phyloP scores from a whole-genome alignment of 1,140 invertebrate species.

The Rhagoletis pomonella region DNA sequence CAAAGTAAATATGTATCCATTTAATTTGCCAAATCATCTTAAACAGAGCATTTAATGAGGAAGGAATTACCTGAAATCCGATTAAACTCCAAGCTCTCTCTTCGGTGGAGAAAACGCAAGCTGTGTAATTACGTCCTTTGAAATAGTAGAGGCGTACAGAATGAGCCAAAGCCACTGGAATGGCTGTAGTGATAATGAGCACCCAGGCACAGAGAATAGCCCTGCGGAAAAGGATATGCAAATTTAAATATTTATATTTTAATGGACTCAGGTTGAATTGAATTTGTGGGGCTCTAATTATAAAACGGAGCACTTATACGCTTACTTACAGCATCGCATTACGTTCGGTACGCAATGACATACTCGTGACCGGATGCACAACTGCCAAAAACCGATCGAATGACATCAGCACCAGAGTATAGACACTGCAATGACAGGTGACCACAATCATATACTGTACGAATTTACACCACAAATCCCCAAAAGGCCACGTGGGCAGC shows the following conservation, averaged over 20 bases:
- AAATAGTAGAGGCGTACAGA: conserved; percentile 83
- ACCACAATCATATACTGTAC: conserved; percentile 91
- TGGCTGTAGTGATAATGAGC: conserved; percentile 84
- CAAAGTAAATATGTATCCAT: neutral
- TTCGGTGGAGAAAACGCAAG: conserved; percentile 80
- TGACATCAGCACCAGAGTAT: conserved; percentile 86
- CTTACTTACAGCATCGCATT: conserved; percentile 80
- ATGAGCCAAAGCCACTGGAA: conserved; percentile 86
- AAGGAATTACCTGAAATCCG: conserved; percentile 78
- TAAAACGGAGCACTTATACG: neutral
- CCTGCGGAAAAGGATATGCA: conserved; percentile 69
- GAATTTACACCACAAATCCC: conserved; percentile 92
- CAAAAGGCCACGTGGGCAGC: conserved; percentile 92
- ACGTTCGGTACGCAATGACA: conserved; percentile 89
- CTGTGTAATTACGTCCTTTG: conserved; percentile 78
- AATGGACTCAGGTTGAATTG: neutral
- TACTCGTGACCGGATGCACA: conserved; percentile 93
- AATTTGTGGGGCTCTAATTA: neutral
- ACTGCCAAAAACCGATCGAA: conserved; percentile 96
- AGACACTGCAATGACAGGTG: conserved; percentile 87
- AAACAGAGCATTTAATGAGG: neutral
- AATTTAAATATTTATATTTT: neutral
- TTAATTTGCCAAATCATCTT: neutral
- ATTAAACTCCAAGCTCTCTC: conserved; percentile 81
- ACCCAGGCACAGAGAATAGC: conserved; percentile 89